phyloP scores from a whole-genome alignment of 2,113 vertebrate species.

The Clarias macrocephalus region DNA sequence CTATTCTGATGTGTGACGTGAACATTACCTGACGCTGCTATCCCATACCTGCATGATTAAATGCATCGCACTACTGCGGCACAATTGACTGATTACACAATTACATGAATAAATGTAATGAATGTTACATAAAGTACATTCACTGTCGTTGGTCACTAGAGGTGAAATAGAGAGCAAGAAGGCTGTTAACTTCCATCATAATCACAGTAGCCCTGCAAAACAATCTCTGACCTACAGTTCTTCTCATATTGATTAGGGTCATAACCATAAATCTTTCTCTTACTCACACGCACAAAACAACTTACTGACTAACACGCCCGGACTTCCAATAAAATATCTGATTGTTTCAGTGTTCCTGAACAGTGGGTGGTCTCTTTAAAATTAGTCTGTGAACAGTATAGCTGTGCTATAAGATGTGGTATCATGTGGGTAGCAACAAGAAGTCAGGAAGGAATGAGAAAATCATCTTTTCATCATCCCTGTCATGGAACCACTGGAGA shows the following conservation, averaged over 20 bases:
- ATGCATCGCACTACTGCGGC: neutral
- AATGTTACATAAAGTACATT: neutral
- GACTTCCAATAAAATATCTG: neutral
- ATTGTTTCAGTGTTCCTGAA: neutral
- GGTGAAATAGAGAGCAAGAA: neutral
- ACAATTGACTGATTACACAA: neutral
- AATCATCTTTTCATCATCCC: conserved; percentile 2
- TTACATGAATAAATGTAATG: neutral
- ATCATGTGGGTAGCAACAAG: neutral
- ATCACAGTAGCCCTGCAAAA: neutral
- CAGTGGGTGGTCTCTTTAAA: neutral
- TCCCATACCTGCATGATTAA: neutral
- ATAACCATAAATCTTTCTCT: neutral
- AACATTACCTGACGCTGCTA: neutral
- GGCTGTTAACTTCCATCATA: neutral
- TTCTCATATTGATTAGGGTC: neutral
- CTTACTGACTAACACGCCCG: neutral
- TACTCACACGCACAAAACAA: neutral
- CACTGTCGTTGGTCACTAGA: neutral
- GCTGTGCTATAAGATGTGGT: neutral
- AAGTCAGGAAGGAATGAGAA: neutral
- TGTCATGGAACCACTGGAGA: conserved; percentile 5
- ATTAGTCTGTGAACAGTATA: neutral
- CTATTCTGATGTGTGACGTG: neutral
- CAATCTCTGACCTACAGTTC: neutral